Conservation (phyloP, 2,113 vertebrate genomes). For the Pygathrix nemaeus region DNA sequence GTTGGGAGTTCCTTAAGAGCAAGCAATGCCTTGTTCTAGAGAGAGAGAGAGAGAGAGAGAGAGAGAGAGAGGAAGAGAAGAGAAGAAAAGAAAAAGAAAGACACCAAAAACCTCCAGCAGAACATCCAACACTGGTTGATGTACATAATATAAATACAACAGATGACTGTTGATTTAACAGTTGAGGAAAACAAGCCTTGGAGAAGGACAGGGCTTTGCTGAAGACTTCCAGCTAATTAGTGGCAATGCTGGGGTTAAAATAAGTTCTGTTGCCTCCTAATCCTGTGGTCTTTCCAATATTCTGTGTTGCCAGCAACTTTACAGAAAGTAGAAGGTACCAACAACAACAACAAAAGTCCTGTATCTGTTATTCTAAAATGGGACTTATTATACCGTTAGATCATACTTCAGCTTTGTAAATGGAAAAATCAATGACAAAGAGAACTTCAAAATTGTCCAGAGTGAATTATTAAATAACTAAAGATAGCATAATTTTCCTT, state of each 20-base stretch:
- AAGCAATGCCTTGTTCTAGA: background rate
- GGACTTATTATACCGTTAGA: background rate
- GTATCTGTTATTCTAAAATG: background rate
- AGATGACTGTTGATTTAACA: background rate
- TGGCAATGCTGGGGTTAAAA: background rate
- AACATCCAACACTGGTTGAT: background rate
- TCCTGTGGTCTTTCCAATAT: background rate
- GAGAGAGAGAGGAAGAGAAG: background rate
- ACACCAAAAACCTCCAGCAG: background rate
- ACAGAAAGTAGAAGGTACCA: background rate
- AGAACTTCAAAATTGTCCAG: background rate
- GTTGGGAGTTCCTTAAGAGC: background rate
- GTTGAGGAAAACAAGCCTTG: background rate
- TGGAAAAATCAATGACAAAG: background rate
- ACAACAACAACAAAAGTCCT: background rate
- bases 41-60: too few relatives aligned
- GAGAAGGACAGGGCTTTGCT: background rate
- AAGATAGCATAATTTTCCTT: background rate
- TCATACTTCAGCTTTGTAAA: background rate
- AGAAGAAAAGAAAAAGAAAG: background rate
- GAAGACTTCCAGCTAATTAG: background rate
- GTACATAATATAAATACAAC: background rate
- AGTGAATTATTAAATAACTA: slow-evolving; percentile 1
- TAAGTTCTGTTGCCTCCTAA: background rate
- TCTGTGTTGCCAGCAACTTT: background rate